These are phyloP conservation scores for Diploptera punctata DNA, from an alignment of 2,888 invertebrate species.

Conservation along the genomic window DNA sequence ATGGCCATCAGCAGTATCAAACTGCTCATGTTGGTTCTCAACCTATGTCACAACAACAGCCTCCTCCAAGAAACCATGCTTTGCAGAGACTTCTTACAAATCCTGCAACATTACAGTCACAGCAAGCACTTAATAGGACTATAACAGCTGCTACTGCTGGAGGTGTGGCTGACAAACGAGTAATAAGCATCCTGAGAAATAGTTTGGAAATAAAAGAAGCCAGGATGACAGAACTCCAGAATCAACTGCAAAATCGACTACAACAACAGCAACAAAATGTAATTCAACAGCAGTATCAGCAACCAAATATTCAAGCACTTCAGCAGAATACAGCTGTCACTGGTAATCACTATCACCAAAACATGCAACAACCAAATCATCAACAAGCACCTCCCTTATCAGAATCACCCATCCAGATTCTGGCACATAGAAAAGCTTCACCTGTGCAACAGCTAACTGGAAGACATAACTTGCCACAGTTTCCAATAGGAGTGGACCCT, in stretches of 20 bases:
- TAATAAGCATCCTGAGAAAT: conserved; percentile 73
- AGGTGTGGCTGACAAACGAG: conserved; percentile 67
- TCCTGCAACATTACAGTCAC: conserved; percentile 47
- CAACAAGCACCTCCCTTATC: conserved; percentile 7
- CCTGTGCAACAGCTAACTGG: conserved; percentile 13
- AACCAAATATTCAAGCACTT: conserved; percentile 50
- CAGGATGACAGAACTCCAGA: conserved; percentile 56
- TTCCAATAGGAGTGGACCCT: background rate
- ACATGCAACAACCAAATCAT: conserved; percentile 12
- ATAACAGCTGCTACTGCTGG: background rate
- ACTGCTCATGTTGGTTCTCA: background rate
- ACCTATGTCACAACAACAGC: background rate
- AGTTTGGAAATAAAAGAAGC: conserved; percentile 70
- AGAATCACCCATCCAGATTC: conserved; percentile 14
- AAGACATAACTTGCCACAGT: conserved; percentile 20
- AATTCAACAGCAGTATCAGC: conserved; percentile 49
- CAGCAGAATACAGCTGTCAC: conserved; percentile 14
- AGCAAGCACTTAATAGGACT: conserved; percentile 28
- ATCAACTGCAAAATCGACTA: conserved; percentile 59
- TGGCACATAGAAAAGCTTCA: conserved; percentile 13
- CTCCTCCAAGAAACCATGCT: conserved; percentile 10
- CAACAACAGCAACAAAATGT: conserved; percentile 52
- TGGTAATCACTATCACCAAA: conserved; percentile 25
- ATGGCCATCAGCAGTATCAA: conserved; percentile 8
- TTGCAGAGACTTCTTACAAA: conserved; percentile 13